A percentile compares a stretch with the other conserved stretches of the same genome.
Evolutionary conservation across 2,888 invertebrate species (phyloP).

Genomic region (Chesias legatella): DNA sequence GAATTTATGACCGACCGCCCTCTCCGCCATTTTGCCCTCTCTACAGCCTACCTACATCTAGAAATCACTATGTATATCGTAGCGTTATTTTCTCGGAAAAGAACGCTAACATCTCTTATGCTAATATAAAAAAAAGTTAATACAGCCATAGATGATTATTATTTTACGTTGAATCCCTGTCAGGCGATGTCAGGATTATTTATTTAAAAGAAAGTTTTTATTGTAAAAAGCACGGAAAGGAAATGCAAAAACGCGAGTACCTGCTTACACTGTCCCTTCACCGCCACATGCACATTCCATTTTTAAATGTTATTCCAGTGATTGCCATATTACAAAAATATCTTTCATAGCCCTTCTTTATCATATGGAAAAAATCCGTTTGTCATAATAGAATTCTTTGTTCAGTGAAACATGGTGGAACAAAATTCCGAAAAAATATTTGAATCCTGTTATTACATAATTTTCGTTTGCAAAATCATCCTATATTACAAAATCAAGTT

Average conservation of each 20-base stretch:
- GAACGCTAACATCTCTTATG: too few species aligned
- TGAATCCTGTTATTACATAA: conserved; percentile 71
- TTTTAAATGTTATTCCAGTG: conserved; percentile 60
- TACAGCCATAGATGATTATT: conserved; percentile 58
- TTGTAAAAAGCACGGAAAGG: conserved; percentile 76
- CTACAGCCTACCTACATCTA: conserved; percentile 34
- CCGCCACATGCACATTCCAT: conserved; percentile 72
- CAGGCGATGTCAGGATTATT: conserved; percentile 75
- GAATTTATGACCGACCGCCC: conserved; percentile 65
- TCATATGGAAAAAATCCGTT: conserved; percentile 52
- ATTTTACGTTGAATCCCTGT: conserved; percentile 75
- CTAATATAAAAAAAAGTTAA: conserved; percentile 30
- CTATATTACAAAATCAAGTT: too few species aligned
- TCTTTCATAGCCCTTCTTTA: conserved; percentile 53
- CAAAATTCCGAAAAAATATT: conserved; percentile 42
- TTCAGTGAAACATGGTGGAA: conserved; percentile 33
- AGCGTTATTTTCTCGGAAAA: too few species aligned
- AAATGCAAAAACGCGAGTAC: conserved; percentile 76
- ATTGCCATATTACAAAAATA: conserved; percentile 62
- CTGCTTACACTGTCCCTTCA: conserved; percentile 73
- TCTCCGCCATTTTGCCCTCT: conserved; percentile 48
- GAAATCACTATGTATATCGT: conserved; percentile 1
- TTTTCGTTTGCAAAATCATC: too few species aligned
- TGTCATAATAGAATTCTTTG: conserved; percentile 58
- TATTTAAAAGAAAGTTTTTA: conserved; percentile 81